phyloP scores from a whole-genome alignment of 2,113 vertebrate species.

The Himantopus leucocephalus region DNA sequence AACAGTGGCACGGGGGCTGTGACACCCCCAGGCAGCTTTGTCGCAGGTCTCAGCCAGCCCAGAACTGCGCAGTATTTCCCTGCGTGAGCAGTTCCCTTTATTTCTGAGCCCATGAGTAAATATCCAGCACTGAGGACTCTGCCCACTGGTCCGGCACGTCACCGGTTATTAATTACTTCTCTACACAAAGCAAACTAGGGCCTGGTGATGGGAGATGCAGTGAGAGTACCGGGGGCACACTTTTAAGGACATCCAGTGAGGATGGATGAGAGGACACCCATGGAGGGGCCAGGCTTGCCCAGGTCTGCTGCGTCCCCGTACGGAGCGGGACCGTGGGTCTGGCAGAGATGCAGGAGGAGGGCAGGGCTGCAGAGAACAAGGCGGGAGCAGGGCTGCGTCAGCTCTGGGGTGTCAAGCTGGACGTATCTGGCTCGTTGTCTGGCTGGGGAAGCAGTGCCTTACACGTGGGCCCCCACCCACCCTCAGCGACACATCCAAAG shows the following conservation, averaged over 20 bases:
- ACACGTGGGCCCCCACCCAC: background rate
- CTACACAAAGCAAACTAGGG: background rate
- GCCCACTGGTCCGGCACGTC: background rate
- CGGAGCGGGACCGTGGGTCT: accelerated
- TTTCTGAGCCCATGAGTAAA: background rate
- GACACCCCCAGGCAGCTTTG: background rate
- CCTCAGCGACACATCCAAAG: background rate
- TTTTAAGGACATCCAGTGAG: background rate
- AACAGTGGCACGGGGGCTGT: accelerated
- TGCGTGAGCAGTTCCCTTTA: background rate
- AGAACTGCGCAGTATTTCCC: accelerated
- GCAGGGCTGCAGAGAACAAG: background rate
- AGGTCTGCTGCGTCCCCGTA: background rate
- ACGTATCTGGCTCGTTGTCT: too few relatives aligned
- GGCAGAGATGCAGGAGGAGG: background rate
- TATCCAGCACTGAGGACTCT: background rate
- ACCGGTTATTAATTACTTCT: background rate
- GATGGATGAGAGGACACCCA: background rate
- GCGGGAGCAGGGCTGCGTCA: accelerated
- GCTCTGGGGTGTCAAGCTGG: background rate
- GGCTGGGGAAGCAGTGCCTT: background rate
- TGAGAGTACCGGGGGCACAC: too few relatives aligned
- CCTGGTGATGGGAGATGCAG: background rate
- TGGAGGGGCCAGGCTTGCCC: background rate
- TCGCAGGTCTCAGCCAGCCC: background rate